phyloP scores from a whole-genome alignment of 2,888 invertebrate species.

The Drosophila vallismaia region DNA sequence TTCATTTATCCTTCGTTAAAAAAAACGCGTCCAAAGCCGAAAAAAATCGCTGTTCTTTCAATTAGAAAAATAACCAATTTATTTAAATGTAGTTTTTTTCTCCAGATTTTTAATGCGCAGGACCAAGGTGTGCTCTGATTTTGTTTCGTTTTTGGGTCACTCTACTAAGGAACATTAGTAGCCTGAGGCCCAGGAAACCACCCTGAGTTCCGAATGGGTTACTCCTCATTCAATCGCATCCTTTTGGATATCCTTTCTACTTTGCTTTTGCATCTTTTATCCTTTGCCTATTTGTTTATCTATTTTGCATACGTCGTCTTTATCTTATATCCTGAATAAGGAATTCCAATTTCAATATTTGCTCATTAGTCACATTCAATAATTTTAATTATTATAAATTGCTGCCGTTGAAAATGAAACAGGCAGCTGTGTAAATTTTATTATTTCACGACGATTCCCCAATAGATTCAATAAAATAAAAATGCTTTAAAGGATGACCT shows the following conservation, averaged over 20 bases:
- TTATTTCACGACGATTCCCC: background rate
- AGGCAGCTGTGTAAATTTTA: conserved; percentile 42
- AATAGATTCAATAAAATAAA: background rate
- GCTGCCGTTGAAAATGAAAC: conserved; percentile 6
- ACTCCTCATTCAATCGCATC: conserved; percentile 14
- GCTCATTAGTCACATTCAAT: conserved; percentile 75
- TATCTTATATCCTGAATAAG: conserved; percentile 30
- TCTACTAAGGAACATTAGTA: conserved; percentile 16
- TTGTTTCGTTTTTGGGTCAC: conserved; percentile 23
- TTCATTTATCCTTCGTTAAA: conserved; percentile 55
- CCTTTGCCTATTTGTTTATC: conserved; percentile 51
- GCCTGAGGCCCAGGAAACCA: conserved; percentile 42
- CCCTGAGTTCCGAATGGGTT: conserved; percentile 14
- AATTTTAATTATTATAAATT: conserved; percentile 65
- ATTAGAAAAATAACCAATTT: conserved; percentile 69
- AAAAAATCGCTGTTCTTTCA: conserved; percentile 54
- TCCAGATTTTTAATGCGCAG: conserved; percentile 30
- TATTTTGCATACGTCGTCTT: conserved; percentile 60
- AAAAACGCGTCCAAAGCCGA: conserved; percentile 39
- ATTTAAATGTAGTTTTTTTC: conserved; percentile 52
- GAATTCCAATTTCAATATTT: conserved; percentile 71
- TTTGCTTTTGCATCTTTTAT: conserved; percentile 4
- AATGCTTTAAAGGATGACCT: conserved; percentile 10
- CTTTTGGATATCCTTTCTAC: conserved; percentile 6
- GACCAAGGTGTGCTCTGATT: conserved; percentile 8